These are phyloP conservation scores for Furcula furcula DNA, from an alignment of 2,888 invertebrate species.

Conservation along the genomic window DNA sequence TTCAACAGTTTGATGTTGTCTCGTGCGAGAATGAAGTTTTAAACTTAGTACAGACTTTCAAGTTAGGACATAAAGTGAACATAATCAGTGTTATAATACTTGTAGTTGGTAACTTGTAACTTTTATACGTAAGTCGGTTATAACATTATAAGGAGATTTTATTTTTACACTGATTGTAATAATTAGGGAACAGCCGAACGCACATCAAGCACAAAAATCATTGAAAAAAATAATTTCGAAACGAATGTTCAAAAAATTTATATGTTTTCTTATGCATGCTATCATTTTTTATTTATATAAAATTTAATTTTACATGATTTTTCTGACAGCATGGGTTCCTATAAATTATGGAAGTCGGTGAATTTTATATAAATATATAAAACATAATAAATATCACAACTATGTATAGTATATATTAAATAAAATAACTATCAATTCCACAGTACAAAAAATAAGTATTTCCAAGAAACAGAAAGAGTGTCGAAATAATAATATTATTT, in stretches of 20 bases:
- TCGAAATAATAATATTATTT: too few relatives aligned
- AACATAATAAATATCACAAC: conserved; percentile 1
- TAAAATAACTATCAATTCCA: conserved; percentile 23
- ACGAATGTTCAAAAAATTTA: too few relatives aligned
- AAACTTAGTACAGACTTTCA: conserved; percentile 36
- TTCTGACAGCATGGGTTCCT: too few relatives aligned
- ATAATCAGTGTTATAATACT: conserved; percentile 39
- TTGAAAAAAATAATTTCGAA: too few relatives aligned
- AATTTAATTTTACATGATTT: too few relatives aligned
- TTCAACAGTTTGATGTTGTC: conserved; percentile 68
- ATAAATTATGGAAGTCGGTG: too few relatives aligned
- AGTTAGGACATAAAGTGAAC: conserved; percentile 30
- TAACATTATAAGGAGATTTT: conserved; percentile 57
- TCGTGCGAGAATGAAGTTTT: conserved; percentile 47
- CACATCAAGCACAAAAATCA: conserved; percentile 56
- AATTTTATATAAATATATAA: conserved; percentile 18
- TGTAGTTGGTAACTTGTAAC: conserved; percentile 43
- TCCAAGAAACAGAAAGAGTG: conserved; percentile 36
- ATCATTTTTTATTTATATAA: too few relatives aligned
- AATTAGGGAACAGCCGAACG: conserved; percentile 41
- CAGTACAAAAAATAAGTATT: conserved; percentile 48
- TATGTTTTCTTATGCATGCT: too few relatives aligned
- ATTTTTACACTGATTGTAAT: conserved; percentile 67
- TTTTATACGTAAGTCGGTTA: conserved; percentile 67
- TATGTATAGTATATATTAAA: neutral